Evolutionary conservation across 2,797 vertebrate genomes (phyloP).

Genomic region (Erethizon dorsatum): DNA sequence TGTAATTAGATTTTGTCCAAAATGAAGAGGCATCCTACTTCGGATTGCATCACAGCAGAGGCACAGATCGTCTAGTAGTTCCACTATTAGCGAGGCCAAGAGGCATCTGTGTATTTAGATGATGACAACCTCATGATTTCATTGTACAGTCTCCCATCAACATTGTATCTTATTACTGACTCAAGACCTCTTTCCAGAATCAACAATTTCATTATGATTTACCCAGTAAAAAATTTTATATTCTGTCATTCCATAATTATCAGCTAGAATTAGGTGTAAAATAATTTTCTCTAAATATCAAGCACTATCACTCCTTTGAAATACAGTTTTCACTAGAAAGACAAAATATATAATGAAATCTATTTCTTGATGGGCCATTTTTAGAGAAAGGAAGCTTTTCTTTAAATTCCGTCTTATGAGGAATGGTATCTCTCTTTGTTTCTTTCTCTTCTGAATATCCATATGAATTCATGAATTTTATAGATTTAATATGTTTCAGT

Average conservation of each 20-base stretch:
- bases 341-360: not conserved
- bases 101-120: not conserved
- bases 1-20: not conserved
- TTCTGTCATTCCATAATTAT: not conserved
- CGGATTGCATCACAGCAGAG: not conserved
- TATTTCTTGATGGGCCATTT: not conserved
- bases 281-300: not conserved
- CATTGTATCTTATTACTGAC: not conserved
- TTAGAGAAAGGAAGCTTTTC: not conserved
- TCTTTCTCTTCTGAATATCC: not conserved
- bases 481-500: not conserved
- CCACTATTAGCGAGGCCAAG: not conserved
- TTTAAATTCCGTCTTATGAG: not conserved
- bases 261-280: not conserved
- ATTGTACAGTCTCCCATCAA: not conserved
- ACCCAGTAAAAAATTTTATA: not conserved
- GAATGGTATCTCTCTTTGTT: not conserved
- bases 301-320: not conserved
- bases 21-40: not conserved
- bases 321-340: not conserved
- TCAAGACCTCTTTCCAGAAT: slow-evolving; percentile 2
- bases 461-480: not conserved
- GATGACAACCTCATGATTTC: not conserved
- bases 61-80: not conserved
- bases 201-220: not conserved